Base-by-base conservation (phyloP, 2,888 invertebrate genomes). In the Parnassius apollo region DNA sequence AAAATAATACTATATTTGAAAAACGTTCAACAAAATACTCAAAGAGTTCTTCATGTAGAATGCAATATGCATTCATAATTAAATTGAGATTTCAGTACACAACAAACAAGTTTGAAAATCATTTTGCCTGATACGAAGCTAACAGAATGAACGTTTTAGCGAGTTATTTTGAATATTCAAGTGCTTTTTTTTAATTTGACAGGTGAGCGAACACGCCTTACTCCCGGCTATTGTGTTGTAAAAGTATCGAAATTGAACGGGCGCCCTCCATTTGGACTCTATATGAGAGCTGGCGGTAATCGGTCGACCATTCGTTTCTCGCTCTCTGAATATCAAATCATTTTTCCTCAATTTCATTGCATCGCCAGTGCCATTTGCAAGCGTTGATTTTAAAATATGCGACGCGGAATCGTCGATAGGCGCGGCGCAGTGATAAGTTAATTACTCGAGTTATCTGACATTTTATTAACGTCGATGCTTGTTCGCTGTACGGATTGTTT, bases 191-290 rank as follows among this genome's bases (percentile, higher is more conserved):
- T 90, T 91, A 89, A 91, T 91, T 91, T 91, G 86, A 86, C 87
- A 91, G 88, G 86, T 89, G 88, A 90, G 73, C 76, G 91, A 85
- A 71, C 90, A 86, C 89, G 88, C 89, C 91, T 90, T 88, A 81
- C 86, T 83, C 80, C 73, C 78, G 74, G 78, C 90, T 82, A 90
- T 91, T 91, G 91, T 91, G 82, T 88, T 84, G 86, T 82, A 78
- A 89, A 87, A 89, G 91, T 90, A 91, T 91, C 88, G 88, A 86
- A 90, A 91, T 90, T 89, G 90, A 86, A 89, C 85, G 82, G 77
- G 78, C 81, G 77, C 79, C 77, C 83, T 89, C 91, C 89, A 89
- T 88, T 90, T 88, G 82, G 81, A 80, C 70, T 71, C 79, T 82
- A 78, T 84, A 82, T 83, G 80, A 77, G 75, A 78, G 79, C 76